Conservation (phyloP, 2,888 invertebrate genomes). For the Erebia ligea region DNA sequence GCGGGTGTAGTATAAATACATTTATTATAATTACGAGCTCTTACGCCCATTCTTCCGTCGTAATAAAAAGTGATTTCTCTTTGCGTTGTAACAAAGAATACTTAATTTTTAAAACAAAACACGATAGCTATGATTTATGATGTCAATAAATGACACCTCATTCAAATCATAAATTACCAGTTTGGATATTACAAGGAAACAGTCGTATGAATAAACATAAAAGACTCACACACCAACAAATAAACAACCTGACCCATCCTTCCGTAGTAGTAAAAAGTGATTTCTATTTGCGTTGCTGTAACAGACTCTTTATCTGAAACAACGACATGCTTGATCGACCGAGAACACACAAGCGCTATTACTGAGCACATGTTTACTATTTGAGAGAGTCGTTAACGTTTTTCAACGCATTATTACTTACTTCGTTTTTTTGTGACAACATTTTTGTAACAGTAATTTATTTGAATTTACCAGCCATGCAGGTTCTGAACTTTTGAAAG, state of each 20-base stretch:
- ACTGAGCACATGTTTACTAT: constrained; percentile 39
- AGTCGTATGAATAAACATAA: no score
- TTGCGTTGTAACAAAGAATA: constrained; percentile 1
- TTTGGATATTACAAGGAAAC: no score
- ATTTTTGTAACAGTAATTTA: constrained; percentile 39
- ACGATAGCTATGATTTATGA: no score
- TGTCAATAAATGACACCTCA: no score
- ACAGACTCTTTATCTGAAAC: constrained; percentile 21
- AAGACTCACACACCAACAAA: background rate
- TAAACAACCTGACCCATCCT: background rate
- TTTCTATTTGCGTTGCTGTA: constrained; percentile 13
- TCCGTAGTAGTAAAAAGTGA: background rate
- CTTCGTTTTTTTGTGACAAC: constrained; percentile 40
- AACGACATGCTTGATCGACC: constrained; percentile 24
- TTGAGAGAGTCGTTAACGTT: constrained; percentile 42
- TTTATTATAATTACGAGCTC: no score
- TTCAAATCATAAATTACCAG: no score
- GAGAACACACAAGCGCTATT: constrained; percentile 25
- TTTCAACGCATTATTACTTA: constrained; percentile 40
- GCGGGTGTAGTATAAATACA: no score
- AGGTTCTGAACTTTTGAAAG: constrained; percentile 12
- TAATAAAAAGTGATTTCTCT: constrained; percentile 6
- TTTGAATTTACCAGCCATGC: constrained; percentile 37
- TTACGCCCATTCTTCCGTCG: no score
- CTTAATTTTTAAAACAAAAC: no score